Percentiles rank a stretch among this genome's conserved stretches.
phyloP scores from a whole-genome alignment of 2,113 vertebrate genomes.

The Pedionomus torquatus region DNA sequence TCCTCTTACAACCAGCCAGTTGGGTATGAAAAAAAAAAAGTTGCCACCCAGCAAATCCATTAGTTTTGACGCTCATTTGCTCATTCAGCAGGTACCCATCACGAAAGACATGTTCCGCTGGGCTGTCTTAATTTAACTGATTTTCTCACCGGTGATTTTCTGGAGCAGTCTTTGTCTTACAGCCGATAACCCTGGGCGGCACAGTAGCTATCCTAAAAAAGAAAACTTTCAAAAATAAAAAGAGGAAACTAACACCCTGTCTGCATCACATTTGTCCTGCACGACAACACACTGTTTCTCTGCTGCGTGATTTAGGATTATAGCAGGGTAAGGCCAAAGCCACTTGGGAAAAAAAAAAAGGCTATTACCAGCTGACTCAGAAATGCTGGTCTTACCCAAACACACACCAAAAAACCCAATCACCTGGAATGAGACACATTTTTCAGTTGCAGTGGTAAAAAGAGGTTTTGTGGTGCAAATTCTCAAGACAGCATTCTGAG shows the following conservation, averaged over 20 bases:
- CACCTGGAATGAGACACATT: fast-evolving
- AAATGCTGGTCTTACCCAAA: not conserved
- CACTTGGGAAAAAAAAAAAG: not conserved
- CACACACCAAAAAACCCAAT: not conserved
- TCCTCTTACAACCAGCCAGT: not conserved
- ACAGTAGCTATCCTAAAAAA: not conserved
- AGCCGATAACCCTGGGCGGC: fast-evolving
- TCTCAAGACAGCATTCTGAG: not conserved
- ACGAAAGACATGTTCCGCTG: not conserved
- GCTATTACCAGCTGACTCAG: not conserved
- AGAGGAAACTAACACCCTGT: not conserved
- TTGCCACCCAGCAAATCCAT: not conserved
- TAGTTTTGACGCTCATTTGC: fast-evolving
- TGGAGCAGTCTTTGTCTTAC: fast-evolving
- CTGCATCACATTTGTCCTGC: not conserved
- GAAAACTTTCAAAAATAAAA: no score
- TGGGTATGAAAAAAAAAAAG: not conserved
- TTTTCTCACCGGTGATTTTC: not conserved
- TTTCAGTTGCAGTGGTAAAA: not conserved
- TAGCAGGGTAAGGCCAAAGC: not conserved
- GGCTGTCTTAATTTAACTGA: not conserved
- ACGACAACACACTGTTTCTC: not conserved
- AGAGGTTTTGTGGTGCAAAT: not conserved
- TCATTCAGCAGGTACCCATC: not conserved
- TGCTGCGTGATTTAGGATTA: not conserved